Conservation (phyloP, 2,797 vertebrate species). For the Fundulus diaphanus region DNA sequence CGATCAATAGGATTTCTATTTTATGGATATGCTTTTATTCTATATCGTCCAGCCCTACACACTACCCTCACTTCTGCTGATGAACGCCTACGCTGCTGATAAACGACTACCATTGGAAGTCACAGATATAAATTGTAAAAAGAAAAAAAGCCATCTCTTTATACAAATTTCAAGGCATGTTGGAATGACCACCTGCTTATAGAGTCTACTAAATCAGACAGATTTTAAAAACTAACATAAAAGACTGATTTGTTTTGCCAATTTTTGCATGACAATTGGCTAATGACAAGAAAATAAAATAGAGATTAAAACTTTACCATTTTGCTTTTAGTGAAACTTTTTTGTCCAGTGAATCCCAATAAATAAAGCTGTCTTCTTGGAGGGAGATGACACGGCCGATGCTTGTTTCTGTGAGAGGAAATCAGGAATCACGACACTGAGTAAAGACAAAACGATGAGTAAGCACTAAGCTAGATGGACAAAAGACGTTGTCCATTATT, state of each 20-base stretch:
- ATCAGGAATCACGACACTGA: not conserved
- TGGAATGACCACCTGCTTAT: constrained; percentile 14
- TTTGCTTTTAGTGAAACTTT: constrained; percentile 30
- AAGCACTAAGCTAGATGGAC: not conserved
- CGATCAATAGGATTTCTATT: too few relatives aligned
- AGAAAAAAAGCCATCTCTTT: too few relatives aligned
- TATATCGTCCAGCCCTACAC: too few relatives aligned
- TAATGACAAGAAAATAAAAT: not conserved
- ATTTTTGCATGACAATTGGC: not conserved
- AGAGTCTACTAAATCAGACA: constrained; percentile 39
- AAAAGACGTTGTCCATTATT: not conserved
- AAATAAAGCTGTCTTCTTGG: constrained; percentile 25
- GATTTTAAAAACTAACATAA: constrained; percentile 10
- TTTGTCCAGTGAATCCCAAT: constrained; percentile 33
- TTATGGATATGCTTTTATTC: too few relatives aligned
- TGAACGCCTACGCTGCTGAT: too few relatives aligned
- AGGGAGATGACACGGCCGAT: constrained; percentile 28
- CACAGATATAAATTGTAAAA: too few relatives aligned
- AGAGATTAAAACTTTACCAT: constrained; percentile 62
- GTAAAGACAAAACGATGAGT: not conserved
- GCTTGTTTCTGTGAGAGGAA: constrained; percentile 29
- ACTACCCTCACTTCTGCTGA: too few relatives aligned
- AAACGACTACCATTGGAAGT: too few relatives aligned
- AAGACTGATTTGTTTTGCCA: not conserved
- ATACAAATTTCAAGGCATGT: constrained; percentile 33